Evolutionary conservation across 2,888 invertebrate genomes (phyloP), one percentile per base, ranked within the genome.

Genomic region (Chaitophorus viminalis): DNA sequence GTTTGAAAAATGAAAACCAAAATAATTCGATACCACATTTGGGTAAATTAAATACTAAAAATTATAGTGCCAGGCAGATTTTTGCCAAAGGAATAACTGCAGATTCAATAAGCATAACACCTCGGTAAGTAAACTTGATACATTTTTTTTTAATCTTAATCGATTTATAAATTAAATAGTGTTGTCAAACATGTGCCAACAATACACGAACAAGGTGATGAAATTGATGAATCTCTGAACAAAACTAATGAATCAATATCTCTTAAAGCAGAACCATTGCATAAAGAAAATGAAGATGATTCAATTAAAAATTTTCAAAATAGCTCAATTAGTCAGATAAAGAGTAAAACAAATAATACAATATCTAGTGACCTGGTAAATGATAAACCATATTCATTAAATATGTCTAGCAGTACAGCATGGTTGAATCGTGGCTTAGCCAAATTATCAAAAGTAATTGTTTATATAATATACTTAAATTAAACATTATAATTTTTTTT

Each of bases 241-340:
- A 65, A 65, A 76, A 84, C 76, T 25, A 75, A 75, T 76, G 46
- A 36, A 29, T 65, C 83, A 31, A 83, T 31, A 84, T 84, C 84
- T n/a, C 46, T 31, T 31, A 84, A 29, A 76, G 46, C 60, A 84
- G 76, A 76, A 68, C 9, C 11, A 68, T 68, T 39, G 11, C 18
- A 81, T 31, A 39, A 39, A 29, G 46, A 68, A 46, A 17, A 1
- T 29, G 81, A 81, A 39, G 25, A 81, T 21, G 65, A 29, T 68
- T 14, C 39, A 39, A 29, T 25, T 29, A 25, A 75, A 39, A 36
- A 36, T 39, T 5, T 75, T 36, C 29, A 33, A 72, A 33, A 18
- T 5, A 31, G n/a, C 25, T 68, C 18, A 68, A 68, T 68, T 11
- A 68, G 31, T n/a, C 68, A 46, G 11, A 31, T 21, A 25, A 36